phyloP scores from a whole-genome alignment of 1,140 invertebrate species.

The Lordiphosa collinella region DNA sequence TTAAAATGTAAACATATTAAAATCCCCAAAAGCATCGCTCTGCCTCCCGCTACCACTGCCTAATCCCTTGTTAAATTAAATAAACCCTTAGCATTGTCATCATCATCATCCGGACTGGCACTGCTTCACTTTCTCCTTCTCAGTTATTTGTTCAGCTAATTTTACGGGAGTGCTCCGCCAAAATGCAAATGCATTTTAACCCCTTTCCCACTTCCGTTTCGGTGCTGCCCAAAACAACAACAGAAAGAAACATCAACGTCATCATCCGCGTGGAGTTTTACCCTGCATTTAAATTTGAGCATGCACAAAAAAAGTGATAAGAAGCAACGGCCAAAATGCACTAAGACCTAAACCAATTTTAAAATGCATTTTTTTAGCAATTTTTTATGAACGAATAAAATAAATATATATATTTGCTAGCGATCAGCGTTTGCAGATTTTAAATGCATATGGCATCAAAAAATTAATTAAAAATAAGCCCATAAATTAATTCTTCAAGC shows the following conservation, averaged over 20 bases:
- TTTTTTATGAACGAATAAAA: too few species aligned
- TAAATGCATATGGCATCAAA: too few species aligned
- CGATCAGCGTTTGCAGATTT: too few species aligned
- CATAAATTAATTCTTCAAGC: too few species aligned
- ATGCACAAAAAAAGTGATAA: not conserved
- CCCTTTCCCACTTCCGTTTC: not conserved
- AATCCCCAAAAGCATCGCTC: slow-evolving; percentile 27
- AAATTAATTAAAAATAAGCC: too few species aligned
- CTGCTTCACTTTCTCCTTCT: slow-evolving; percentile 17
- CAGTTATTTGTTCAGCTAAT: slow-evolving; percentile 30
- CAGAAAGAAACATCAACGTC: not conserved
- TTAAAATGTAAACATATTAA: slow-evolving; percentile 75
- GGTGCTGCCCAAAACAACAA: slow-evolving; percentile 4
- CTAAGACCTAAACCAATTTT: too few species aligned
- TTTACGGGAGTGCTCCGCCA: slow-evolving; percentile 33
- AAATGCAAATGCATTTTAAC: slow-evolving; percentile 48
- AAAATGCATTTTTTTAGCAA: too few species aligned
- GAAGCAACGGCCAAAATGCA: too few species aligned
- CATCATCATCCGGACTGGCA: slow-evolving; percentile 1
- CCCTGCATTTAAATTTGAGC: not conserved
- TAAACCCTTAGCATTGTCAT: slow-evolving; percentile 47
- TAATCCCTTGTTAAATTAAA: slow-evolving; percentile 51
- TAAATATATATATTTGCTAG: too few species aligned
- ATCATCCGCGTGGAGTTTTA: not conserved
- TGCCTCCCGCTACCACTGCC: not conserved